Conservation (phyloP, 2,888 invertebrate species). For the Folsomia manolachei region DNA sequence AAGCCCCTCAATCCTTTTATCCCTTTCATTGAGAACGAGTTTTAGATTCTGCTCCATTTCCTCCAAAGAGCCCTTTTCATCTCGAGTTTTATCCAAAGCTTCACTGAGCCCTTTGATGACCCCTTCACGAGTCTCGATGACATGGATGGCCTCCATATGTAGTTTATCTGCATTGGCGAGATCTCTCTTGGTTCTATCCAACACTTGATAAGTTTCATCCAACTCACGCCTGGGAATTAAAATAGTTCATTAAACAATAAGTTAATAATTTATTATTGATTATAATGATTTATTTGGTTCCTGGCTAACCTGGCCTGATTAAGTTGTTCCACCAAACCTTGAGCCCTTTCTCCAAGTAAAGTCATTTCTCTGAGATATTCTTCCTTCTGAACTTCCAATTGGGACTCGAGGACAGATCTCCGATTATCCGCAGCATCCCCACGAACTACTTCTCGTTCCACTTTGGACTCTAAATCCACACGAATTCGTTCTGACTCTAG, state of each 20-base stretch:
- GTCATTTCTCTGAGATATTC: slow-evolving; percentile 49
- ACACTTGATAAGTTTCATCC: slow-evolving; percentile 46
- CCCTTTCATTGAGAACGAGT: slow-evolving; percentile 53
- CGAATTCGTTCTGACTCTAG: slow-evolving; percentile 47
- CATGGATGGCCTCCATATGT: slow-evolving; percentile 49
- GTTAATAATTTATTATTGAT: neutral
- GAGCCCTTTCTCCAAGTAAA: slow-evolving; percentile 44
- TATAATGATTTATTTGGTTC: neutral
- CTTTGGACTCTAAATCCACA: slow-evolving; percentile 47
- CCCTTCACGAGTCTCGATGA: slow-evolving; percentile 46
- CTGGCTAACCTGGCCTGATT: slow-evolving; percentile 41
- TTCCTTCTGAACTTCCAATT: slow-evolving; percentile 46
- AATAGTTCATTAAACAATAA: no score
- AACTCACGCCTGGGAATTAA: slow-evolving; percentile 43
- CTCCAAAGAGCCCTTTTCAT: slow-evolving; percentile 54
- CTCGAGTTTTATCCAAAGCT: slow-evolving; percentile 51
- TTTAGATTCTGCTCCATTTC: slow-evolving; percentile 51
- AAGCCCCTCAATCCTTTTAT: slow-evolving; percentile 45
- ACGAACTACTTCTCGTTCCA: slow-evolving; percentile 43
- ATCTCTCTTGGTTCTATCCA: slow-evolving; percentile 49
- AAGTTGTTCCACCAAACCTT: slow-evolving; percentile 48
- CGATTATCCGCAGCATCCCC: slow-evolving; percentile 46
- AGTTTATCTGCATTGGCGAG: slow-evolving; percentile 44
- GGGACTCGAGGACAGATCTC: slow-evolving; percentile 44
- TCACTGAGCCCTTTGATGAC: slow-evolving; percentile 47